Evolutionary conservation across 1,140 invertebrate species (phyloP), one percentile per base, ranked within the genome.

Genomic region (Procambarus virginalis): DNA sequence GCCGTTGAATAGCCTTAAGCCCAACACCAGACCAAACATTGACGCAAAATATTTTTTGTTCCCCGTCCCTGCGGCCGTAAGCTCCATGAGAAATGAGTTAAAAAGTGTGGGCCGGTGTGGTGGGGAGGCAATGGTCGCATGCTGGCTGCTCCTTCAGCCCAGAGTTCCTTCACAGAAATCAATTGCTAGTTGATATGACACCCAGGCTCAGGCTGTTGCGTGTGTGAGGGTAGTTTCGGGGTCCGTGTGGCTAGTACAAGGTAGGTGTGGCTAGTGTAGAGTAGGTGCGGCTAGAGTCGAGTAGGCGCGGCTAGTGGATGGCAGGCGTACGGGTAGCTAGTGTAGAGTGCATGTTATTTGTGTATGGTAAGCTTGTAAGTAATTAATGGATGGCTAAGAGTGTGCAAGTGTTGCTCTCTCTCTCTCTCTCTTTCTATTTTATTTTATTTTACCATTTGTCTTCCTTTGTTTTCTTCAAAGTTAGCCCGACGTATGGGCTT

Each of bases 141-240:
- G 60, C 60, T 64, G 20, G 60, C 17, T 12, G 12, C 60, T 64
- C 60, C 60, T 64, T 20, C 20, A 64, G 17, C 60, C 17, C 20
- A 14, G 60, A 64, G 68, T 73, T 73, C n/a, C 68, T 73, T 20
- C n/a, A 73, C 68, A 73, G 68, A 73, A 73, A 73, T 73, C 68
- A 73, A 73, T 73, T 73, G 68, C n/a, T 22, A 34, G 68, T 22
- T 73, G 68, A 73, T 73, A 22, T 73, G 68, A 73, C 68, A 34
- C 68, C 68, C 34, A 34, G 68, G n/a, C 22, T 34, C 14, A 17
- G 60, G n/a, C 34, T 34, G 68, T 73, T 20, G 68, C 68, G n/a
- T 73, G 68, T 73, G n/a, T 73, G 22, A 22, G 3, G 2, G n/a
- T 34, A 73, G 68, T 73, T 34, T 34, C 3, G 20, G 20, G 5